Evolutionary conservation across 2,113 vertebrate genomes (phyloP).

Genomic region (Sciurus niger): DNA sequence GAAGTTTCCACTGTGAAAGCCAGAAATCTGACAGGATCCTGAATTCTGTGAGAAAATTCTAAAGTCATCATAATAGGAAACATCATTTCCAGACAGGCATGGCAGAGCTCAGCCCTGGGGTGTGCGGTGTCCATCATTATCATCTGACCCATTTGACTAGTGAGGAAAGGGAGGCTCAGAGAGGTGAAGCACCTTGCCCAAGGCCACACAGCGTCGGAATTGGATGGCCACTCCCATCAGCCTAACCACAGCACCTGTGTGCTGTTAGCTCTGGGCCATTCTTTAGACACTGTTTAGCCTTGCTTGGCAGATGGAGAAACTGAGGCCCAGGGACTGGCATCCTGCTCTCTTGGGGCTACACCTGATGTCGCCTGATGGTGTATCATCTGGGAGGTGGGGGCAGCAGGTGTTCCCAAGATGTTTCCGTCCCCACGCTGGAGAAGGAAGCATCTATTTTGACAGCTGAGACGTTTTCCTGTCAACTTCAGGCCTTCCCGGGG

Average conservation of each 20-base stretch:
- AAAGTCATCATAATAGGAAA: neutral
- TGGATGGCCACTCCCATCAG: neutral
- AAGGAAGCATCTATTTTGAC: conserved; percentile 70
- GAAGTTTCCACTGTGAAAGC: conserved; percentile 49
- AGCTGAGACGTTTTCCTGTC: conserved; percentile 74
- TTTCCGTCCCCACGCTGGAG: neutral
- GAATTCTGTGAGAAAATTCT: conserved; percentile 53
- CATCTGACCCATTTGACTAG: neutral
- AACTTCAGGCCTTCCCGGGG: neutral
- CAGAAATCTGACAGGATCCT: conserved; percentile 59
- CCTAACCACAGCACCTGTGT: neutral
- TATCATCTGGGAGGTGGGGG: neutral
- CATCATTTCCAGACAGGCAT: neutral
- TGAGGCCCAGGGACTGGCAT: neutral
- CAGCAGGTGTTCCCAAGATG: neutral
- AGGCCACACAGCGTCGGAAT: neutral
- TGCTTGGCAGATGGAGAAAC: neutral
- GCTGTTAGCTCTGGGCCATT: neutral
- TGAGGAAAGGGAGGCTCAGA: conserved; percentile 5
- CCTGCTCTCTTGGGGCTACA: neutral
- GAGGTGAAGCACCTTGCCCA: neutral
- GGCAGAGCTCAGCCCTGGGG: neutral
- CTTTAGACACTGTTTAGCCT: neutral
- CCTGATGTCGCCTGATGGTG: neutral
- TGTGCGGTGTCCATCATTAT: neutral